Base-by-base conservation (phyloP, 2,113 vertebrate genomes). In the Erythrocercus mccallii region DNA sequence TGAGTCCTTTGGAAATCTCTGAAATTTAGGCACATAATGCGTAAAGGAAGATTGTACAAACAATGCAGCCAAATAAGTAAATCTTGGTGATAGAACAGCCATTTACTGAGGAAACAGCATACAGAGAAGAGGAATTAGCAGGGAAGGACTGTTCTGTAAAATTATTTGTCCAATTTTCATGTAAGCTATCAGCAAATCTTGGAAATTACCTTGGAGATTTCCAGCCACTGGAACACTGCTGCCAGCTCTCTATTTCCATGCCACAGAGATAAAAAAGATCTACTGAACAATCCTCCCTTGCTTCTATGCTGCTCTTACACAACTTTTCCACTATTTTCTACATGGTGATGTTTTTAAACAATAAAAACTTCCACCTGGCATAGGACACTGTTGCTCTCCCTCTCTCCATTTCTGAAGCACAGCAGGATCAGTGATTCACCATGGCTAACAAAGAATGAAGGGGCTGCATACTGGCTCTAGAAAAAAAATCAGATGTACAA, bases 141-240 rank as follows among this genome's bases (percentile, higher is more conserved):
- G 54, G 73, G 81, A 95, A 91, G 56, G 65, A 72, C 22, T 80
- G 27, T 54, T 93, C 35, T 81, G 68, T 58, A 88, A 73, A 90
- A 86, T 96, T 82, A 92, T 92, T 93, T 96, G 85, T 64, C 71
- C 68, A 54, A 85, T 96, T 94, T 94, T 74, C 74, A 51, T 64
- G 68, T 56, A 90, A 95, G 71, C 87, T 58, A 77, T 91, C 66
- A 77, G 60, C 40, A 6, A 86, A 73, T 93, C 87, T 83, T 83
- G 64, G 93, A 94, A 94, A 94, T 83, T 71, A 86, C 90, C 62
- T 83, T 83, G 69, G 90, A 94, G 94, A 80, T 92, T 96, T 96
- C 71, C 85, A 93, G 62, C 47, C 70, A 62, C 54, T 62, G 70
- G 78, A 73, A 83, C 31, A 48, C 22, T 68, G 42, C 86, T 90